Percentiles rank a stretch among this genome's conserved stretches.
phyloP scores from a whole-genome alignment of 2,888 invertebrate genomes.

The Rhagonycha fulva region DNA sequence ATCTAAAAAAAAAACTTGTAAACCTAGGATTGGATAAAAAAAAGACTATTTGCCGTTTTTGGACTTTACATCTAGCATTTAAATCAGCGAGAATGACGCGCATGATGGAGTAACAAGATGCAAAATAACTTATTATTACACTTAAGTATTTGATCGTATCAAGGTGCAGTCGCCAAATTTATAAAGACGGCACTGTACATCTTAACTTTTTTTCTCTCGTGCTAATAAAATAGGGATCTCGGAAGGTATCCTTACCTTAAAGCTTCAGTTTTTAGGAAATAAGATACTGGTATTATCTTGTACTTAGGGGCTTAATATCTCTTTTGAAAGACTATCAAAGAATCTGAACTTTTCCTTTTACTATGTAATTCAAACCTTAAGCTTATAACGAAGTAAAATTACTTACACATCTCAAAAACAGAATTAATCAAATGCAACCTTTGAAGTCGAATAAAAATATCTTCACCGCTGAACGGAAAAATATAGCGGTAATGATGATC shows the following conservation, averaged over 20 bases:
- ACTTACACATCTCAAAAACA: constrained; percentile 1
- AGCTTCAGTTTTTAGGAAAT: constrained; percentile 32
- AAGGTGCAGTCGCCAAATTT: no score
- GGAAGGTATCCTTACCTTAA: constrained; percentile 22
- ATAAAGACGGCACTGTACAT: neutral
- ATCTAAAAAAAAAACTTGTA: no score
- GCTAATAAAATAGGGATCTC: neutral
- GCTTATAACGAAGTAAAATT: constrained; percentile 16
- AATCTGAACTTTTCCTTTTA: constrained; percentile 20
- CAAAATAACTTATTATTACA: no score
- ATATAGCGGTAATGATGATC: neutral
- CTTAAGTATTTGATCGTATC: no score
- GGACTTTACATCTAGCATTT: no score
- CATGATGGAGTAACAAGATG: no score
- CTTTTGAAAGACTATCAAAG: constrained; percentile 37
- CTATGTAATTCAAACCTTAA: constrained; percentile 20
- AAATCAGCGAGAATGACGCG: no score
- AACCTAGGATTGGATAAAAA: no score
- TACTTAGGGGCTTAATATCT: constrained; percentile 37
- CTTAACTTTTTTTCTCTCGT: neutral
- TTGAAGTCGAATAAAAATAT: neutral
- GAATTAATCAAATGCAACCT: neutral
- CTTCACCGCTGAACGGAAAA: no score
- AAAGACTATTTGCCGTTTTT: no score
- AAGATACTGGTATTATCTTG: constrained; percentile 36